These are phyloP conservation scores for Triplophysa dalaica DNA, from an alignment of 2,113 vertebrate species.

Conservation along the genomic window DNA sequence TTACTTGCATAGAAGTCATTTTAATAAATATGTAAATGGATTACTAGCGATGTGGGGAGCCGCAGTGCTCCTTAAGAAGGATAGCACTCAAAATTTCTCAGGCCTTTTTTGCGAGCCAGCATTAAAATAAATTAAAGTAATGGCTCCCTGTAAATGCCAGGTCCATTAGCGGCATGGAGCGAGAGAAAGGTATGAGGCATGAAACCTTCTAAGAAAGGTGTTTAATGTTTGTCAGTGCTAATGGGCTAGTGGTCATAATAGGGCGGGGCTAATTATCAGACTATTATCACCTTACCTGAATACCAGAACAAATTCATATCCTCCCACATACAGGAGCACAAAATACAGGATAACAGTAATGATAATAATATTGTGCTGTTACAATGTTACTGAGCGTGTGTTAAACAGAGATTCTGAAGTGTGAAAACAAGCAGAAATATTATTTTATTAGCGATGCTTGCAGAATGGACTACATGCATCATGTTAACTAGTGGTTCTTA, in stretches of 20 bases:
- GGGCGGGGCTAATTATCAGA: conserved; percentile 56
- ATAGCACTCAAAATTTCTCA: conserved; percentile 51
- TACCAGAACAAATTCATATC: conserved; percentile 5
- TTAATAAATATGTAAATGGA: conserved; percentile 59
- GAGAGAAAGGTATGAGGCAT: conserved; percentile 50
- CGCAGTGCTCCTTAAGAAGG: conserved; percentile 46
- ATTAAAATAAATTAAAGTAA: conserved; percentile 61
- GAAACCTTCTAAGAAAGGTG: conserved; percentile 50
- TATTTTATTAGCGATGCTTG: background rate
- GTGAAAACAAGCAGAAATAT: conserved; percentile 19
- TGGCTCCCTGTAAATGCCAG: conserved; percentile 57
- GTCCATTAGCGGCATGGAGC: conserved; percentile 52
- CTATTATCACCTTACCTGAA: conserved; percentile 41
- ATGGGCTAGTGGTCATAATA: conserved; percentile 53
- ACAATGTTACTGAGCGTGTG: background rate
- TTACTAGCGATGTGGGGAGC: conserved; percentile 36
- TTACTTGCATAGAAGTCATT: conserved; percentile 44
- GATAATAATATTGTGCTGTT: conserved; percentile 8
- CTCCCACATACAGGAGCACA: background rate
- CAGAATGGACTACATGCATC: background rate
- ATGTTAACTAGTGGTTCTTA: background rate
- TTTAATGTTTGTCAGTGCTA: conserved; percentile 56
- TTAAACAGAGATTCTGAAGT: conserved; percentile 13
- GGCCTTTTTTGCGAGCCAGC: conserved; percentile 41
- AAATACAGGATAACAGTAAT: conserved; percentile 7